Evolutionary conservation across 2,888 invertebrate species (phyloP).

Genomic region (Morpho helenor): DNA sequence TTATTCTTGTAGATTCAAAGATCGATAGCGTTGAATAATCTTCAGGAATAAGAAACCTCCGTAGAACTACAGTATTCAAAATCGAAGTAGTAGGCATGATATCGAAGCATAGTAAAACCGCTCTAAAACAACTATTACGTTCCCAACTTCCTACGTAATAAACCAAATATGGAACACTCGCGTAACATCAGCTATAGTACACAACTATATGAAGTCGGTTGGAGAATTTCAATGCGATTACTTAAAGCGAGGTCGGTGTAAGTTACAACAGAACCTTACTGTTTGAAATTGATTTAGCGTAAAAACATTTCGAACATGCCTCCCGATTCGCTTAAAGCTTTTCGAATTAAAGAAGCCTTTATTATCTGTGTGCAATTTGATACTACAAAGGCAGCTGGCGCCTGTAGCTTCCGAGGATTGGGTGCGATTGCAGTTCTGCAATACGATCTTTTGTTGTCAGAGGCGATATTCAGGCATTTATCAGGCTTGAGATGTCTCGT

Average conservation of each 20-base stretch:
- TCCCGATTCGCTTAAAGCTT: conserved; percentile 53
- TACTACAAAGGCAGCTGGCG: conserved; percentile 68
- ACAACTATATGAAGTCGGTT: conserved; percentile 33
- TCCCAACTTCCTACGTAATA: conserved; percentile 18
- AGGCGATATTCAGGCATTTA: conserved; percentile 62
- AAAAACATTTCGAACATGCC: conserved; percentile 61
- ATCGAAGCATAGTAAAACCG: conserved; percentile 33
- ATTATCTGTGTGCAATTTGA: conserved; percentile 62
- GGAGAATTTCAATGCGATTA: conserved; percentile 51
- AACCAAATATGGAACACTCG: conserved; percentile 21
- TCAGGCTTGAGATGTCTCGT: conserved; percentile 67
- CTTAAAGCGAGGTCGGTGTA: conserved; percentile 52
- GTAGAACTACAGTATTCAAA: background rate
- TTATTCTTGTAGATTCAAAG: too few relatives aligned
- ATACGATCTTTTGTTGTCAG: conserved; percentile 72
- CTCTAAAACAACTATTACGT: conserved; percentile 14
- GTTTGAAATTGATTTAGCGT: conserved; percentile 70
- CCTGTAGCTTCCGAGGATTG: conserved; percentile 70
- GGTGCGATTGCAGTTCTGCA: conserved; percentile 53
- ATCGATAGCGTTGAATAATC: too few relatives aligned
- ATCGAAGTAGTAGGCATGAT: too few relatives aligned
- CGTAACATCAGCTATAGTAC: conserved; percentile 23
- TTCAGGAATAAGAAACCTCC: too few relatives aligned
- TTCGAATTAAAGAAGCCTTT: conserved; percentile 67
- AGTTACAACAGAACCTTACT: conserved; percentile 60